phyloP scores from a whole-genome alignment of 2,888 invertebrate species.

The Stenolophus ochropezus region DNA sequence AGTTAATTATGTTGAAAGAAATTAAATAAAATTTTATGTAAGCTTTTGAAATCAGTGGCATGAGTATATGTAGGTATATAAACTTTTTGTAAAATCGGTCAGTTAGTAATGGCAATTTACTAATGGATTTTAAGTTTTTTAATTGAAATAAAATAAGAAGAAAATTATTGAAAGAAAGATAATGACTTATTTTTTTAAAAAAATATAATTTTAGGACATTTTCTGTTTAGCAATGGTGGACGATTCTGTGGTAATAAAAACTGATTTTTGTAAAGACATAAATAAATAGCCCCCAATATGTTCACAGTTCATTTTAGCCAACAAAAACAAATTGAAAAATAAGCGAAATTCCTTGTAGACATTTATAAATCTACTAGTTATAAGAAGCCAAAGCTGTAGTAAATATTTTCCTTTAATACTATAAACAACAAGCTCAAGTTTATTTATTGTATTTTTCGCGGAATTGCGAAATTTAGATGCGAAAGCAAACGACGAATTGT shows the following conservation, averaged over 20 bases:
- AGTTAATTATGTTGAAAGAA: too few species aligned
- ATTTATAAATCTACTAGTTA: conserved; percentile 27
- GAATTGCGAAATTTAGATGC: conserved; percentile 2
- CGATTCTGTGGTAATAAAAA: too few species aligned
- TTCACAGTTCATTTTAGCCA: conserved; percentile 6
- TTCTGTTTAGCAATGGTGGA: too few species aligned
- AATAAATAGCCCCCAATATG: not conserved
- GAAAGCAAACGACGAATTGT: conserved; percentile 4
- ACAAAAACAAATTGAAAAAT: conserved; percentile 22
- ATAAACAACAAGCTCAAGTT: not conserved
- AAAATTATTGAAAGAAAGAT: not conserved
- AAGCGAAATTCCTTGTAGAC: conserved; percentile 23
- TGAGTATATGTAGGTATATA: too few species aligned
- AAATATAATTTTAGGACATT: too few species aligned
- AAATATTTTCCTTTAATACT: not conserved
- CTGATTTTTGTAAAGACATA: too few species aligned
- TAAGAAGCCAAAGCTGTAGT: conserved; percentile 4
- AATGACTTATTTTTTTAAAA: too few species aligned
- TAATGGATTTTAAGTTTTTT: too few species aligned
- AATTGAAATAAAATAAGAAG: not conserved
- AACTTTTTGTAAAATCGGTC: too few species aligned
- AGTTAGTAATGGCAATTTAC: too few species aligned
- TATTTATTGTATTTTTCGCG: conserved; percentile 19
- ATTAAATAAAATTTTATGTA: too few species aligned
- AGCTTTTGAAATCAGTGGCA: too few species aligned